A percentile compares a stretch with the other conserved stretches of the same genome.
phyloP scores from a whole-genome alignment of 2,888 invertebrate genomes.

The Cacoxenus indagator region DNA sequence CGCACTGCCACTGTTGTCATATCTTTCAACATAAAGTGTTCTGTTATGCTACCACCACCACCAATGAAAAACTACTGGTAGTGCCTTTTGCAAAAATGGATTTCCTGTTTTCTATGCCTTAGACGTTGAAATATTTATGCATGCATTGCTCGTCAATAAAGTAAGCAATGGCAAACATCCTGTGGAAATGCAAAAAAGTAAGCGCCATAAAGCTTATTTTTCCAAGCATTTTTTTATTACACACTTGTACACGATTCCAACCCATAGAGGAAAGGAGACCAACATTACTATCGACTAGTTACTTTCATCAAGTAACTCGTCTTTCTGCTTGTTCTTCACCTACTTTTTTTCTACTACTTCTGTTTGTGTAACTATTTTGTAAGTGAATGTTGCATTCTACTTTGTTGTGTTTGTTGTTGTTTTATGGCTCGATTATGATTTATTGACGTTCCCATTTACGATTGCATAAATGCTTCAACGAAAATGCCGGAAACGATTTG shows the following conservation, averaged over 20 bases:
- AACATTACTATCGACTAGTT: background rate
- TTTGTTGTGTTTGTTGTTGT: slow-evolving; percentile 29
- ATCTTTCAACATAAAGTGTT: no score
- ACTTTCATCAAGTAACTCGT: no score
- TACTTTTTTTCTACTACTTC: background rate
- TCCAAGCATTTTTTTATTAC: background rate
- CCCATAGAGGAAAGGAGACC: background rate
- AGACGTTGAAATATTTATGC: background rate
- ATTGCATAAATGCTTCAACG: slow-evolving; percentile 60
- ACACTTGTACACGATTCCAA: background rate
- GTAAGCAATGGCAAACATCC: background rate
- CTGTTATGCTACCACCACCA: no score
- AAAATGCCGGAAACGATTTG: slow-evolving; percentile 62
- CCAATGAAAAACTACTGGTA: background rate
- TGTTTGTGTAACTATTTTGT: background rate
- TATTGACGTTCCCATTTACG: slow-evolving; percentile 64
- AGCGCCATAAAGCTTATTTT: slow-evolving; percentile 2
- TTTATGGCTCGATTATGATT: slow-evolving; percentile 45
- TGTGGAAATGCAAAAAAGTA: background rate
- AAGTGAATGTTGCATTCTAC: slow-evolving; percentile 13
- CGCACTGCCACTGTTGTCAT: no score
- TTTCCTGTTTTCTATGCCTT: slow-evolving; percentile 1
- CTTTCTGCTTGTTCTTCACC: no score
- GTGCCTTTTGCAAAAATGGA: background rate
- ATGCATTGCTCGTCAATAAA: background rate